phyloP scores from a whole-genome alignment of 2,888 invertebrate genomes.

The Spisula solida region DNA sequence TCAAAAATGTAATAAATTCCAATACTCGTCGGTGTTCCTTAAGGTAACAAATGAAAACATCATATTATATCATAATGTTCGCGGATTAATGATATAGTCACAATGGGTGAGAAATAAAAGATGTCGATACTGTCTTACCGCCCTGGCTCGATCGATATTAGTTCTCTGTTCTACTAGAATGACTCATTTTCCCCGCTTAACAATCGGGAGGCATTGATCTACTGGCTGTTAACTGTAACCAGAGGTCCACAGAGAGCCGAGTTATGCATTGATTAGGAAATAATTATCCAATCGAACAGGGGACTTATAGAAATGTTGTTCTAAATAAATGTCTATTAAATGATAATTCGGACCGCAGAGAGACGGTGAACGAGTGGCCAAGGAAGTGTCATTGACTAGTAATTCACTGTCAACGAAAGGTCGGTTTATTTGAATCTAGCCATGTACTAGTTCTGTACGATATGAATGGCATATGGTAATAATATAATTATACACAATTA shows the following conservation, averaged over 20 bases:
- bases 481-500: neutral
- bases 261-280: slow-evolving; percentile 48
- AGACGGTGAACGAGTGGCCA: neutral
- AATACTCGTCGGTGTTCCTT: neutral
- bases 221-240: neutral
- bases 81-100: slow-evolving; percentile 33
- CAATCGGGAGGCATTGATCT: slow-evolving; percentile 44
- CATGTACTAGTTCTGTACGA: neutral
- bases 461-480: neutral
- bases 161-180: neutral
- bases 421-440: neutral
- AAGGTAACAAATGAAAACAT: slow-evolving; percentile 14
- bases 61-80: slow-evolving; percentile 41
- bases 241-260: slow-evolving; percentile 9
- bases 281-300: slow-evolving; percentile 32
- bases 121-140: slow-evolving; percentile 28
- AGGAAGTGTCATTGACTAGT: neutral
- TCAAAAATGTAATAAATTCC: slow-evolving; percentile 1
- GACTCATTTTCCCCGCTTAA: slow-evolving; percentile 31
- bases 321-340: slow-evolving; percentile 29
- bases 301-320: slow-evolving; percentile 15
- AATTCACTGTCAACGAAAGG: slow-evolving; percentile 1
- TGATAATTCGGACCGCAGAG: slow-evolving; percentile 18
- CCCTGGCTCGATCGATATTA: slow-evolving; percentile 16
- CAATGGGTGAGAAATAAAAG: slow-evolving; percentile 33